These are phyloP conservation scores for Erythrolamprus reginae DNA, from an alignment of 2,113 vertebrate genomes.

Conservation along the genomic window DNA sequence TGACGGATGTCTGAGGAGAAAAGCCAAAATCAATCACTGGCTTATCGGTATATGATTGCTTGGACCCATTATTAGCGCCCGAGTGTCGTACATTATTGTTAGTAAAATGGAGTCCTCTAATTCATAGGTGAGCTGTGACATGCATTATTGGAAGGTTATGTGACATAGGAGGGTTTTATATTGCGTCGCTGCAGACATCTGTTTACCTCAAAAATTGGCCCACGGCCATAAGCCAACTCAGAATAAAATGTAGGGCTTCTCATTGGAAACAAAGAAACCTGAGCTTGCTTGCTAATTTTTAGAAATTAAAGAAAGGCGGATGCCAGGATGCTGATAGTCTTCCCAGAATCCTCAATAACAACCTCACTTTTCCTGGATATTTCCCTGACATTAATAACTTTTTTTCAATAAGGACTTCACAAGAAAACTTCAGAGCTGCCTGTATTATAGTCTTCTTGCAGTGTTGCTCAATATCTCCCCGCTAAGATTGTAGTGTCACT, in stretches of 20 bases:
- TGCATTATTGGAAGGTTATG: constrained; percentile 24
- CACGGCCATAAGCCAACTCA: background rate
- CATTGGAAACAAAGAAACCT: background rate
- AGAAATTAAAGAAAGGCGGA: background rate
- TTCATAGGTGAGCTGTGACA: constrained; percentile 39
- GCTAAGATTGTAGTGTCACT: background rate
- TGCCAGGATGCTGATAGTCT: background rate
- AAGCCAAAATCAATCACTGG: constrained; percentile 64
- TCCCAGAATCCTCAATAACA: background rate
- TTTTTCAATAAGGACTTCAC: background rate
- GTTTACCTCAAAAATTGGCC: constrained; percentile 32
- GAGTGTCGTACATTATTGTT: constrained; percentile 57
- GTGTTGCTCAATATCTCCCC: background rate
- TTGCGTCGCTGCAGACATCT: constrained; percentile 37
- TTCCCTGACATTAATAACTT: background rate
- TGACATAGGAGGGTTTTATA: constrained; percentile 23
- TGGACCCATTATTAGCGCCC: constrained; percentile 63
- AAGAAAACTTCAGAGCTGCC: background rate
- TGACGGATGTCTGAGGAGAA: constrained; percentile 62
- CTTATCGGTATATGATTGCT: constrained; percentile 72
- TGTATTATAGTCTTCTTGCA: background rate
- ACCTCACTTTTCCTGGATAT: background rate
- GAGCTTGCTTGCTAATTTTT: background rate
- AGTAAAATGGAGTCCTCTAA: constrained; percentile 52
- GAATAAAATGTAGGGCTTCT: constrained; percentile 19